Percentiles rank a stretch among this genome's conserved stretches.
Conservation (phyloP, 2,113 vertebrate genomes). For the Odocoileus virginianus region DNA sequence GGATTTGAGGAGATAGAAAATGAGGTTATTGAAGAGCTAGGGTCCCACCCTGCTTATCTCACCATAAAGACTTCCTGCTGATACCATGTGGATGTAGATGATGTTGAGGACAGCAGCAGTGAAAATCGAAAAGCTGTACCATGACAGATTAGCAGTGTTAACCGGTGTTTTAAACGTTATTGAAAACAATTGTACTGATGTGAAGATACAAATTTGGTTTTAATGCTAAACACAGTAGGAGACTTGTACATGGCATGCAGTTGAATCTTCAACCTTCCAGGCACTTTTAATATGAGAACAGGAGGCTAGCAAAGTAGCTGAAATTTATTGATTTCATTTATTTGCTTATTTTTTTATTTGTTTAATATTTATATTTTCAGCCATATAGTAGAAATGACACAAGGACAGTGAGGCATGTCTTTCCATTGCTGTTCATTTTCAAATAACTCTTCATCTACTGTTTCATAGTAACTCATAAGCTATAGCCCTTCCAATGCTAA, state of each 20-base stretch:
- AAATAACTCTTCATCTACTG: neutral
- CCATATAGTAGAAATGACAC: neutral
- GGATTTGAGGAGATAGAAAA: neutral
- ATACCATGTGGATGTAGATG: neutral
- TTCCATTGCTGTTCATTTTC: neutral
- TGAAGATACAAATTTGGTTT: neutral
- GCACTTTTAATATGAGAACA: neutral
- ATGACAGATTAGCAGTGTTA: neutral
- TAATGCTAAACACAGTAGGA: neutral
- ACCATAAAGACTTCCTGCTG: neutral
- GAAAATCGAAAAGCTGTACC: neutral
- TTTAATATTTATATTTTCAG: neutral
- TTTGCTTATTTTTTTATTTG: neutral
- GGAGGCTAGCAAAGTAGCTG: neutral
- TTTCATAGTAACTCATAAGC: neutral
- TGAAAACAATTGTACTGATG: neutral
- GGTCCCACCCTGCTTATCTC: neutral
- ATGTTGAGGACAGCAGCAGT: neutral
- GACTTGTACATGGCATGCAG: neutral
- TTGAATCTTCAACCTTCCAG: neutral
- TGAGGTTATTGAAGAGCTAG: neutral
- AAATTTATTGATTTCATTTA: neutral
- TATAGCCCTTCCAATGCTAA: neutral
- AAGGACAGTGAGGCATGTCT: neutral
- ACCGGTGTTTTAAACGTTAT: neutral